phyloP scores from a whole-genome alignment of 2,888 invertebrate genomes.

The Drosophila buzzatii region DNA sequence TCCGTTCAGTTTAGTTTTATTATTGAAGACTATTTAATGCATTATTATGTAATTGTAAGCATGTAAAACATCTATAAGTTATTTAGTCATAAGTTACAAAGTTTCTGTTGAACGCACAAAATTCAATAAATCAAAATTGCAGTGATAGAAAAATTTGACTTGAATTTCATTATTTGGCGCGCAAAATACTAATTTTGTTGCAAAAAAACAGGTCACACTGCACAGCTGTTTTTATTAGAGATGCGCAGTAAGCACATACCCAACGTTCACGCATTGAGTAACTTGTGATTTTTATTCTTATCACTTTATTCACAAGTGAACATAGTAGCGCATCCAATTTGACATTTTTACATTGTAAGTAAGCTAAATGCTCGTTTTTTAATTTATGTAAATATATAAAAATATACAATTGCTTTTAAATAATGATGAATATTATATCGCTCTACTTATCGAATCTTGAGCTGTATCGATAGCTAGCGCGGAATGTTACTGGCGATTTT shows the following conservation, averaged over 20 bases:
- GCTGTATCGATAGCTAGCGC: neutral
- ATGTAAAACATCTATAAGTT: constrained; percentile 67
- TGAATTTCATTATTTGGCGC: neutral
- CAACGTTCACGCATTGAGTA: neutral
- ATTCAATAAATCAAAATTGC: constrained; percentile 50
- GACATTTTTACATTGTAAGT: neutral
- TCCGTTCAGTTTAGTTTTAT: constrained; percentile 63
- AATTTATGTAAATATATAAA: too few relatives aligned
- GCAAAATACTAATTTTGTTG: neutral
- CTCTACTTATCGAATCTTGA: neutral
- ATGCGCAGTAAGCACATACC: neutral
- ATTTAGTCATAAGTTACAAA: constrained; percentile 67
- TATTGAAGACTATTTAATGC: constrained; percentile 56
- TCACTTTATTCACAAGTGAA: neutral
- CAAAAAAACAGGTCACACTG: constrained; percentile 1
- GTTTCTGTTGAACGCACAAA: constrained; percentile 72
- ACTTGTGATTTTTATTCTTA: neutral
- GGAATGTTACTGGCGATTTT: constrained; percentile 24
- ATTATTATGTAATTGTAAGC: constrained; percentile 73
- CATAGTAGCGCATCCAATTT: neutral
- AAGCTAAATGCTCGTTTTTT: neutral
- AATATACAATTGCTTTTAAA: neutral
- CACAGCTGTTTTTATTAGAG: neutral
- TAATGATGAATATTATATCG: neutral
- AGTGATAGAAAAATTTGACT: constrained; percentile 13